Percentiles rank a stretch among this genome's conserved stretches.
These are phyloP conservation scores for Troides helena DNA, from an alignment of 2,888 invertebrate species.

Conservation along the genomic window DNA sequence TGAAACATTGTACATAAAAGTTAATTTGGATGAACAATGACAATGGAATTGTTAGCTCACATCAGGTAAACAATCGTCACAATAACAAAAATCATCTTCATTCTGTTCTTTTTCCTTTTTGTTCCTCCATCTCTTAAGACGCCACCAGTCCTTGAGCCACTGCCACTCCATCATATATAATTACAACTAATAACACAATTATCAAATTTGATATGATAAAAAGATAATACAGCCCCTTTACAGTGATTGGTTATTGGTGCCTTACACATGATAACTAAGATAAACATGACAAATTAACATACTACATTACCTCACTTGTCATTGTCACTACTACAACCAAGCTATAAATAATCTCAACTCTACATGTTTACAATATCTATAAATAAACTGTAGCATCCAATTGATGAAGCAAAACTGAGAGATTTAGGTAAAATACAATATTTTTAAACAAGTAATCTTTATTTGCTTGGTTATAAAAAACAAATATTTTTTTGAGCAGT, in stretches of 20 bases:
- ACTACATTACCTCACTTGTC: slow-evolving; percentile 70
- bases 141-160: slow-evolving; percentile 91
- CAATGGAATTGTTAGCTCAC: slow-evolving; percentile 51
- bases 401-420: not conserved
- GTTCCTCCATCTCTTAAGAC: slow-evolving; percentile 85
- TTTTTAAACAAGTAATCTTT: slow-evolving; percentile 1
- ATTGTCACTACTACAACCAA: slow-evolving; percentile 57
- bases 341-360: slow-evolving; percentile 55
- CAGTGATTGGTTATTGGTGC: slow-evolving; percentile 59
- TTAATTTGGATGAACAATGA: slow-evolving; percentile 3
- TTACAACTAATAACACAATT: slow-evolving; percentile 53
- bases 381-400: not conserved
- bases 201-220: slow-evolving; percentile 52
- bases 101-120: slow-evolving; percentile 74
- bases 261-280: slow-evolving; percentile 64
- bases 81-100: slow-evolving; percentile 86
- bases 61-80: slow-evolving; percentile 86
- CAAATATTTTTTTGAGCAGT: slow-evolving; percentile 17
- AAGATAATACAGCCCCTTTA: slow-evolving; percentile 50
- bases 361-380: slow-evolving; percentile 36
- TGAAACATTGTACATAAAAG: not conserved
- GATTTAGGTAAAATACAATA: not conserved
- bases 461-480: slow-evolving; percentile 1
- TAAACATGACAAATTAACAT: slow-evolving; percentile 71
- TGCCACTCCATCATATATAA: slow-evolving; percentile 85